A percentile compares a stretch with the other conserved stretches of the same genome.
Conservation (phyloP, 2,797 vertebrate species). For the Typhlichthys eigenmanni region DNA sequence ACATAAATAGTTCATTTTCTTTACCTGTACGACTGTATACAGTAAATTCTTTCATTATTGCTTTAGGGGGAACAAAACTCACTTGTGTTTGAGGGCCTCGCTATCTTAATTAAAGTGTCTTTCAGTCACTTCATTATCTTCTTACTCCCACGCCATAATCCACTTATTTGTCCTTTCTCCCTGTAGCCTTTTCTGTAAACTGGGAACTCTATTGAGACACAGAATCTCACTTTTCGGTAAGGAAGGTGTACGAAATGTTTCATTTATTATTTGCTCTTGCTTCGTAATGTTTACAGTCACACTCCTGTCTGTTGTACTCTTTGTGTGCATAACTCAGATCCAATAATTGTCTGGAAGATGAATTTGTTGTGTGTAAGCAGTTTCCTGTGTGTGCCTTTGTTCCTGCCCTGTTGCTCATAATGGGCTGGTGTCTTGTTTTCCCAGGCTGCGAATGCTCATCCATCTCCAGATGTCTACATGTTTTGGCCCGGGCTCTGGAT, state of each 20-base stretch:
- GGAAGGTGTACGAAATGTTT: constrained; percentile 22
- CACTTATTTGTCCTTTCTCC: constrained; percentile 37
- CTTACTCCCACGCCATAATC: constrained; percentile 54
- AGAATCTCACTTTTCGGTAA: constrained; percentile 75
- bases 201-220: constrained; percentile 69
- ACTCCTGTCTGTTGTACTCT: neutral
- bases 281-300: neutral
- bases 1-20: no score
- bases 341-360: neutral
- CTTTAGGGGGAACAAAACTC: no score
- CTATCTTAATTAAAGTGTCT: constrained; percentile 56
- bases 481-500: constrained; percentile 91
- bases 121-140: constrained; percentile 65
- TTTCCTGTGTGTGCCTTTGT: neutral
- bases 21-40: no score
- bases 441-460: constrained; percentile 85
- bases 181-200: constrained; percentile 78
- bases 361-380: neutral
- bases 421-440: constrained; percentile 16
- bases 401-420: neutral
- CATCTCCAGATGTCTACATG: constrained; percentile 88
- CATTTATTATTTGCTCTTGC: neutral
- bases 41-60: no score
- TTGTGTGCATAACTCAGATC: neutral
- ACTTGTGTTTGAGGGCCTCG: neutral